Percentiles rank a stretch among this genome's conserved stretches.
Conservation (phyloP, 2,888 invertebrate species). For the Yponomeuta sedellus region DNA sequence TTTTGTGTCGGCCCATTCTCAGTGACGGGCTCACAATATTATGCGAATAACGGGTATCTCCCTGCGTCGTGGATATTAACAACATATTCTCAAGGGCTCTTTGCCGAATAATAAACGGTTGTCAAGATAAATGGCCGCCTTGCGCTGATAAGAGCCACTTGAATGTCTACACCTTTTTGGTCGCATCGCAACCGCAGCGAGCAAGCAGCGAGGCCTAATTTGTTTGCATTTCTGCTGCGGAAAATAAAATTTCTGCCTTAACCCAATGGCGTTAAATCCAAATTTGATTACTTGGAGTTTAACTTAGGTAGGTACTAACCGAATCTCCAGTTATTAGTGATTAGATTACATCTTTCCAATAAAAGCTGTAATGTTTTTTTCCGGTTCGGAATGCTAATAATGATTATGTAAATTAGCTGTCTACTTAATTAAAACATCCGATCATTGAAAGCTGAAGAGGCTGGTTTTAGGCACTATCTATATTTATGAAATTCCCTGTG, state of each 20-base stretch:
- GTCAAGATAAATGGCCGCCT: neutral
- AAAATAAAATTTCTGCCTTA: neutral
- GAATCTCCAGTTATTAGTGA: neutral
- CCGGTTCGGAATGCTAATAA: neutral
- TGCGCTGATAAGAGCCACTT: neutral
- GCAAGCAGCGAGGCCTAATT: too few species aligned
- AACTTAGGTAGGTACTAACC: neutral
- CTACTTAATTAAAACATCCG: neutral
- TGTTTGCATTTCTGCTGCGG: neutral
- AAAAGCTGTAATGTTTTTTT: neutral
- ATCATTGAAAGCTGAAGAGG: neutral
- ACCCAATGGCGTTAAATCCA: neutral
- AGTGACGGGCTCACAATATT: too few species aligned
- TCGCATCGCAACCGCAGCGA: neutral
- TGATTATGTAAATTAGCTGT: neutral
- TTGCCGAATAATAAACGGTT: neutral
- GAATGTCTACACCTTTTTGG: neutral
- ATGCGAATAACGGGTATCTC: too few species aligned
- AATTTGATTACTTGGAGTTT: neutral
- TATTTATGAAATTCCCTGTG: too few species aligned
- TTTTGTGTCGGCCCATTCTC: too few species aligned
- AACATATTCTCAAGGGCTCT: neutral
- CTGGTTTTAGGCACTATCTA: too few species aligned
- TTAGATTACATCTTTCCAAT: neutral
- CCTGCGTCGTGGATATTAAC: neutral